Conservation (phyloP, 2,113 vertebrate species). For the Heterotilapia buettikoferi region DNA sequence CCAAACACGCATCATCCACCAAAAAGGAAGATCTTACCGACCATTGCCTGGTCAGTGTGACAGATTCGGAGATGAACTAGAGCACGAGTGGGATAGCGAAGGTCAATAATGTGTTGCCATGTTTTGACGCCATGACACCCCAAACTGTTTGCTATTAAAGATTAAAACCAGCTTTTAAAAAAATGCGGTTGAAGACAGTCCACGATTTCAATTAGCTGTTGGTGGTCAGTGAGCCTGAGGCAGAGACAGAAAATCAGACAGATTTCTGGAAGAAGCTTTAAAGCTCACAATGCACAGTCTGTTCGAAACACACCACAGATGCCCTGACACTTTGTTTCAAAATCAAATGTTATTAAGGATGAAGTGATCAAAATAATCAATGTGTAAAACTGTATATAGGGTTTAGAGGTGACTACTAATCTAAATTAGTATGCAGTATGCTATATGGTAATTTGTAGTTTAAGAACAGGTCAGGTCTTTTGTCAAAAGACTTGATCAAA, state of each 20-base stretch:
- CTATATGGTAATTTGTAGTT: not conserved
- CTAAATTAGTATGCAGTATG: not conserved
- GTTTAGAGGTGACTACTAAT: not conserved
- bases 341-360: not conserved
- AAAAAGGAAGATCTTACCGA: not conserved
- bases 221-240: not conserved
- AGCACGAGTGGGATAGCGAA: not conserved
- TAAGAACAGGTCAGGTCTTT: not conserved
- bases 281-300: not conserved
- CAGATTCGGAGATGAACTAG: not conserved
- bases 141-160: not conserved
- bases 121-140: not conserved
- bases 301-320: not conserved
- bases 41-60: not conserved
- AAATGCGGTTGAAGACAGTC: not conserved
- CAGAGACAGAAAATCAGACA: not conserved
- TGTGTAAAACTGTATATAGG: not conserved
- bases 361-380: not conserved
- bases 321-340: not conserved
- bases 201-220: not conserved
- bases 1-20: not conserved
- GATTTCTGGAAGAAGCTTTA: not conserved
- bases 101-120: not conserved
- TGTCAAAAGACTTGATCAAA: not conserved
- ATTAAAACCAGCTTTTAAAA: conserved; percentile 1